Evolutionary conservation across 2,888 invertebrate genomes (phyloP), one percentile per base, ranked within the genome.

Genomic region (Schizaphis graminum): DNA sequence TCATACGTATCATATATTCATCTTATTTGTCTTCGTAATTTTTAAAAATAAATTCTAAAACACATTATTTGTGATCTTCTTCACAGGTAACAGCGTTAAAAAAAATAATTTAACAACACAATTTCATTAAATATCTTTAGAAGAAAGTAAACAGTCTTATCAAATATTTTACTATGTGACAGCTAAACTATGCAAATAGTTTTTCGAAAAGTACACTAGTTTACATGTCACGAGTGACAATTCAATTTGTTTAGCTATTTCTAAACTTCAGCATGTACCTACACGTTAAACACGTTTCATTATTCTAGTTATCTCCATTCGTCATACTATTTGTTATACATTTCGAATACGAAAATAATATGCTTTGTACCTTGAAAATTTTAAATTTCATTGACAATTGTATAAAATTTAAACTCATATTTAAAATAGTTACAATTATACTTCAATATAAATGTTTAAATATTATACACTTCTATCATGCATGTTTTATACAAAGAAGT

Each of bases 211-310:
- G 21, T 77, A 35, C 35, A 77, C 21, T 77, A 77, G 77, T 77
- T 35, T 77, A 21, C 77, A 21, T 77, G 35, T 77, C 77, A 77
- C 21, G 77, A 35, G 77, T 77, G 77, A 77, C 77, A 77, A 77
- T 35, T 77, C 35, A 77, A 77, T 77, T 77, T 77, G 35, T 77
- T 77, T 35, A 77, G 77, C 77, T 77, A 77, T 77, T 77, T 77
- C 77, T 35, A 3, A 41, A 77, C 21, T 77, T 77, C 21, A 77
- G 21, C 77, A 77, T 77, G 77, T 77, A 53, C 21, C 5, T 53
- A 77, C 77, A 21, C 77, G 77, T 77, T 35, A 7, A 77, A 77
- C 35, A 77, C 35, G 77, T 8, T 77, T 35, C 77, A 77, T 77
- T 35, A 77, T 77, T 77, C 21, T 77, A 77, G 77, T 77, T 35